Conservation (phyloP, 1,140 invertebrate species). For the Ips typographus region DNA sequence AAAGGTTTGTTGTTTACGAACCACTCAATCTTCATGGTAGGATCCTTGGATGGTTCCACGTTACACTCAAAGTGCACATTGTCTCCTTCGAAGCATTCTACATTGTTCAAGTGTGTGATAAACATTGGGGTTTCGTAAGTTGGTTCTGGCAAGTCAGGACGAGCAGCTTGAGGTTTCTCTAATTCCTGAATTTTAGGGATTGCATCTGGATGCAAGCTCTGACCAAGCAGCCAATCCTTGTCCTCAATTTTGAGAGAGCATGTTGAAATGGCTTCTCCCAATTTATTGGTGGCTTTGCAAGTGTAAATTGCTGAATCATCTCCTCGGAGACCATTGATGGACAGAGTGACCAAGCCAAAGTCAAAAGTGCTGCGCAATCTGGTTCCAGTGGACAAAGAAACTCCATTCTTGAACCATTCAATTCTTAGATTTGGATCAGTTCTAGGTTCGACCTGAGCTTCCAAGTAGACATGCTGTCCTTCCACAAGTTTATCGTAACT, state of each 20-base stretch:
- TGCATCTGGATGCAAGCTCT: conserved; percentile 89
- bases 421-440: conserved; percentile 90
- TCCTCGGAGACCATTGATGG: conserved; percentile 79
- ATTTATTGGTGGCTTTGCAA: conserved; percentile 86
- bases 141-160: conserved; percentile 69
- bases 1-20: conserved; percentile 83
- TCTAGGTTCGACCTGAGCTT: conserved; percentile 94
- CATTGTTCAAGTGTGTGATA: conserved; percentile 87
- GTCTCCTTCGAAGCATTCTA: conserved; percentile 86
- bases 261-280: conserved; percentile 90
- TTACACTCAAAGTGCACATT: conserved; percentile 93
- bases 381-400: conserved; percentile 80
- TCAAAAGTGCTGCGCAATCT: conserved; percentile 87
- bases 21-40: conserved; percentile 91
- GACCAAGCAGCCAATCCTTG: conserved; percentile 81
- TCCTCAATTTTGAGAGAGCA: conserved; percentile 88
- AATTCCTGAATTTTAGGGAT: conserved; percentile 82
- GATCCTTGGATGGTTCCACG: conserved; percentile 92
- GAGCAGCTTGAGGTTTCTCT: conserved; percentile 72
- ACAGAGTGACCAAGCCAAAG: conserved; percentile 90
- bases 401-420: conserved; percentile 92
- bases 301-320: conserved; percentile 95
- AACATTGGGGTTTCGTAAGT: conserved; percentile 84
- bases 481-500: conserved; percentile 84
- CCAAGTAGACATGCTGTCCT: conserved; percentile 88